Evolutionary conservation across 1,140 invertebrate genomes (phyloP).

Genomic region (Drosophila subobscura): DNA sequence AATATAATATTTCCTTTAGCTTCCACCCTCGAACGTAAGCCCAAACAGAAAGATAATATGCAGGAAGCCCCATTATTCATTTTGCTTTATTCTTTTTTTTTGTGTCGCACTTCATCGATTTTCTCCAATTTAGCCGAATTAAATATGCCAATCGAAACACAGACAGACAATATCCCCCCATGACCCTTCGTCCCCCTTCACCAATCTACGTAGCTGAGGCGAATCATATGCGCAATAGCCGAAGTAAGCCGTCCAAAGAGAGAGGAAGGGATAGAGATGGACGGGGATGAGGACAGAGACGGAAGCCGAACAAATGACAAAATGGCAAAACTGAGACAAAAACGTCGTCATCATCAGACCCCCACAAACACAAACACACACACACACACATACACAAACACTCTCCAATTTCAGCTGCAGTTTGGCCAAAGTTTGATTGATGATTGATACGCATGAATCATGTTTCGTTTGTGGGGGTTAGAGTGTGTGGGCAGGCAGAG

Average conservation of each 20-base stretch:
- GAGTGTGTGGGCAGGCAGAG: not conserved
- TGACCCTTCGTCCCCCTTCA: not conserved
- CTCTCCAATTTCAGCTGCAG: slow-evolving; percentile 3
- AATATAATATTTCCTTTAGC: slow-evolving; percentile 7
- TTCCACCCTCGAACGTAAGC: slow-evolving; percentile 2
- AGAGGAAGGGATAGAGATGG: slow-evolving; percentile 24
- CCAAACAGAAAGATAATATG: slow-evolving; percentile 18
- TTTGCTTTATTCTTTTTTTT: slow-evolving; percentile 15
- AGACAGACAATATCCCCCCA: slow-evolving; percentile 8
- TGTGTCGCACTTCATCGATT: slow-evolving; percentile 58
- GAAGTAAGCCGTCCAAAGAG: slow-evolving; percentile 17
- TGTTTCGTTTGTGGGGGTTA: slow-evolving; percentile 2
- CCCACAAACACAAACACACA: not conserved
- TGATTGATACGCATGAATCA: slow-evolving; percentile 78
- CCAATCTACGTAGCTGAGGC: not conserved
- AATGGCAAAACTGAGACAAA: slow-evolving; percentile 41
- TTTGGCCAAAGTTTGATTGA: slow-evolving; percentile 66
- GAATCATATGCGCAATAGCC: slow-evolving; percentile 32
- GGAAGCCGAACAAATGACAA: slow-evolving; percentile 54
- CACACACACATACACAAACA: not conserved
- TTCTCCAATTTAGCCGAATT: slow-evolving; percentile 51
- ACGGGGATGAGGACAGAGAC: slow-evolving; percentile 23
- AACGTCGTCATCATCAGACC: slow-evolving; percentile 26
- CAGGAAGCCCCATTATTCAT: slow-evolving; percentile 35
- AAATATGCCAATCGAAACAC: slow-evolving; percentile 46